Evolutionary conservation across 2,113 vertebrate genomes (phyloP), one percentile per base, ranked within the genome.

Genomic region (Lagenorhynchus albirostris): DNA sequence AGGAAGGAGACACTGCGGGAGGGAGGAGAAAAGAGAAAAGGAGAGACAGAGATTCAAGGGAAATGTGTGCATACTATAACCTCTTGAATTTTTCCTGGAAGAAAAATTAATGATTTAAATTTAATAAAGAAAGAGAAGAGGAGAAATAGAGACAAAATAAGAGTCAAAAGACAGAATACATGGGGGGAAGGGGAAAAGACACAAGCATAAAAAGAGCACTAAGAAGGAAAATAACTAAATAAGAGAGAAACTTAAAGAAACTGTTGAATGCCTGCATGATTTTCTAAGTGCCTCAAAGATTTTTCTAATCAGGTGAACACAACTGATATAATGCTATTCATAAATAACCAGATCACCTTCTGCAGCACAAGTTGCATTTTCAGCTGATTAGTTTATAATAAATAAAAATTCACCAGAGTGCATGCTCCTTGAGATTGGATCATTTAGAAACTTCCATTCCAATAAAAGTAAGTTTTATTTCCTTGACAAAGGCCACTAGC

Each of bases 391-490:
- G 81, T 96, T 95, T 95, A 97, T 94, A 89, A 97, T 97, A 97
- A 96, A 97, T 97, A 96, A 94, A 96, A 93, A 98, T 96, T 97
- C 94, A 95, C 91, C 17, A 81, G 85, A 95, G 92, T 96, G 80
- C 77, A 82, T 87, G 44, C 31, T 93, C 95, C 85, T 79, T 96
- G 63, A 97, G 97, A 96, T 18, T 96, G 95, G 92, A 62, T 98
- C 87, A 96, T 97, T 96, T 96, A 94, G 89, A 97, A 98, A 97
- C 82, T 97, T 97, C 86, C 80, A 95, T 97, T 97, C 63, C 85
- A 98, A 97, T 97, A 97, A 92, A 97, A 97, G 79, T 95, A 98
- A 95, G 89, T 96, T 97, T 96, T 79, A 95, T 95, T 95, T 96
- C 74, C 96, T 94, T 98, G 96, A 97, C 96, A 98, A 97, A 97